Conservation (phyloP, 2,888 invertebrate species). For the Disparrhopalites patrizii region DNA sequence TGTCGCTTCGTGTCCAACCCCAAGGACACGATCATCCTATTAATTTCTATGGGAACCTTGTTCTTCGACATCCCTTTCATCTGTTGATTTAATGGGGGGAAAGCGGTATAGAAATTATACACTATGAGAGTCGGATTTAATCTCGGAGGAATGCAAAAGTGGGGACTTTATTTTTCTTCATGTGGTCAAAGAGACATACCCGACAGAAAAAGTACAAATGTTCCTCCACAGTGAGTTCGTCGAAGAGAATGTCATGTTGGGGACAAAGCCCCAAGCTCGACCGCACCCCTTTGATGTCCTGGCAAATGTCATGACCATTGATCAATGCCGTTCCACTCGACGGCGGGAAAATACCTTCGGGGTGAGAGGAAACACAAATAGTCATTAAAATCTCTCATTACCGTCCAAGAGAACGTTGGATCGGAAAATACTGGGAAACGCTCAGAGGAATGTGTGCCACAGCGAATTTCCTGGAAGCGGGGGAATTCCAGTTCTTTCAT, state of each 20-base stretch:
- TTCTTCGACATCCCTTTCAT: conserved; percentile 59
- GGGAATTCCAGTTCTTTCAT: too few relatives aligned
- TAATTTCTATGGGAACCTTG: conserved; percentile 57
- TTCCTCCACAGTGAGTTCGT: conserved; percentile 74
- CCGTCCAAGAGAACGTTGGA: too few relatives aligned
- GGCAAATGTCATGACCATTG: conserved; percentile 66
- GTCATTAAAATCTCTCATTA: too few relatives aligned
- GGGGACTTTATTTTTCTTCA: too few relatives aligned
- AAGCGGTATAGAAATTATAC: neutral
- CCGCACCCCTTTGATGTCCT: conserved; percentile 63
- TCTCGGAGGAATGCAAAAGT: neutral
- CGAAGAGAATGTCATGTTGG: conserved; percentile 80
- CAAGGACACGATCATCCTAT: conserved; percentile 59
- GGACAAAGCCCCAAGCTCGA: conserved; percentile 82
- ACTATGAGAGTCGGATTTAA: neutral
- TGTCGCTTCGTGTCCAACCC: conserved; percentile 64
- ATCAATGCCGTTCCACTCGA: conserved; percentile 68
- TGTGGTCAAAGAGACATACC: conserved; percentile 55
- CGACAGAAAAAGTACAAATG: conserved; percentile 78
- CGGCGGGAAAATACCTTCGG: conserved; percentile 68
- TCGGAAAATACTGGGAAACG: too few relatives aligned
- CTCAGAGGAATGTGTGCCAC: too few relatives aligned
- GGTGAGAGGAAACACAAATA: too few relatives aligned
- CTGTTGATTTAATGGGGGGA: conserved; percentile 51
- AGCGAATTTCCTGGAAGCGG: too few relatives aligned